Evolutionary conservation across 1,140 invertebrate genomes (phyloP), one percentile per base, ranked within the genome.

Genomic region (Physella acuta): DNA sequence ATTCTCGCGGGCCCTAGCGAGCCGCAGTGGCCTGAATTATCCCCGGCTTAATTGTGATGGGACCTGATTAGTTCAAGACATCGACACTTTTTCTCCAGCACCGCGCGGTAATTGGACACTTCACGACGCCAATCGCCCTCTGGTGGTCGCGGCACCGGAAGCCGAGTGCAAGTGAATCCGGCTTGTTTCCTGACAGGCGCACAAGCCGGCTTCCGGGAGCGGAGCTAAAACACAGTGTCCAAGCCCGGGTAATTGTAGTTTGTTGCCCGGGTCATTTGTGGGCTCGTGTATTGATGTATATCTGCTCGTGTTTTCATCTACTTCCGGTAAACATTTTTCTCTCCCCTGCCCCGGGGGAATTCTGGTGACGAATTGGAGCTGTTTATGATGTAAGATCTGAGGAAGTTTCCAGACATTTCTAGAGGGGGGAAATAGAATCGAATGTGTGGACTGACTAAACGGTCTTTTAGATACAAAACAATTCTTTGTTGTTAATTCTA

Each of bases 121-220:
- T 60, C 55, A 68, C n/a, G 44, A 36, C 33, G 37, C 55, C 55
- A 59, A 60, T 44, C 53, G 66, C 37, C 52, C 55, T 60, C 37
- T 55, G 26, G 56, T 60, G 66, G 52, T 33, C 16, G 39, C 39
- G 36, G 37, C 8, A 24, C 66, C 66, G 66, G 66, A 68, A 60
- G 56, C 55, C 28, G 31, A 59, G 36, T 58, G 56, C 37, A 59
- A 60, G 66, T 24, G 55, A 31, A 59, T 60, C 66, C 66, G 34
- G 56, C 66, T 68, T 59, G 66, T 68, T 68, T 68, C 65, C 65
- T 68, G 65, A 68, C 65, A 68, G 52, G 53, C 65, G 65, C 26
- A 44, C 37, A 17, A 26, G 16, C 3, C 28, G 4, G 33, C 63
- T 56, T 66, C 64, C 64, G 64, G 52, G n/a, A 24, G 8, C 16